Evolutionary conservation across 1,140 invertebrate genomes (phyloP), one percentile per base, ranked within the genome.

Genomic region (Riptortus pedestris): DNA sequence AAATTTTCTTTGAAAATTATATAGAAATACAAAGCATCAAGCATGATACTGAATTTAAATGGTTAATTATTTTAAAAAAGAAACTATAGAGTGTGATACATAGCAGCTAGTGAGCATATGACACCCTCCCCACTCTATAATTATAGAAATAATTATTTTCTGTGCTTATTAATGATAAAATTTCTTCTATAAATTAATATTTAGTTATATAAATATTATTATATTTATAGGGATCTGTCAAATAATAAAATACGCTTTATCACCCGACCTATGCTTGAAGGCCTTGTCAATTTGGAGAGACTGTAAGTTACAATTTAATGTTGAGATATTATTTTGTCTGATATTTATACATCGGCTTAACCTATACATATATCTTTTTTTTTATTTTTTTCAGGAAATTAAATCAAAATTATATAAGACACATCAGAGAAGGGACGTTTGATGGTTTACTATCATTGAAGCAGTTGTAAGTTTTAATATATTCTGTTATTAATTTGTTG

Each of bases 361-460:
- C n/a, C n/a, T n/a, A 43, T 47, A 20, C 43, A 55, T 55, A 2
- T 55, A 1, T 55, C 26, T 7, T 55, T 55, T 24, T 11, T 70
- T 73, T 58, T 66, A 72, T 74, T 62, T 63, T 72, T 72, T 65
- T 64, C 69, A 78, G 77, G 55, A 75, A 78, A 73, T 74, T 79
- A 65, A 81, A 81, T 48, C 79, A 81, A 68, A 90, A 90, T 74
- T 79, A 83, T 66, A 83, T 90, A 70, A 81, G 77, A 60, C 76
- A 79, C 61, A 78, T 88, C 68, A 78, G 77, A 29, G 72, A 79
- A 60, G 84, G 82, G 33, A 83, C 86, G 51, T 88, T 88, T 77
- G 79, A 85, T 68, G 74, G 79, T 70, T 65, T 79, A 2, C 67
- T 71, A 65, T 69, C 70, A n/a, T 70, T 79, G 33, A 75, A 73